Conservation (phyloP, 2,888 invertebrate species). For the Eristalinus aeneus region DNA sequence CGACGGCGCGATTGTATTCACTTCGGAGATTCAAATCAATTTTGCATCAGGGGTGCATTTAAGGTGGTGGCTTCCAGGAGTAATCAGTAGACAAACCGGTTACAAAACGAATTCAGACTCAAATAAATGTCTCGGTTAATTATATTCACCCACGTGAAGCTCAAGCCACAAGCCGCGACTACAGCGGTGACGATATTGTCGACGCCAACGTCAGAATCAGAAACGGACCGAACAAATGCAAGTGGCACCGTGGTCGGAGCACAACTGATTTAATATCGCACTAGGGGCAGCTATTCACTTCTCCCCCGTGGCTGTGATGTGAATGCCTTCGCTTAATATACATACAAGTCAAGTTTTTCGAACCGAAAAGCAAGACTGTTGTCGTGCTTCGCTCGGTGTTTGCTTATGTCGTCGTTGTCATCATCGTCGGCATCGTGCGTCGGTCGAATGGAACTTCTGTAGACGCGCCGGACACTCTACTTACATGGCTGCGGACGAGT, state of each 20-base stretch:
- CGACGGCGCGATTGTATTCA: not conserved
- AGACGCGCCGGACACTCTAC: not conserved
- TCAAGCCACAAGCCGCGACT: not conserved
- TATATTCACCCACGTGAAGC: not conserved
- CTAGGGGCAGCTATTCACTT: constrained; percentile 27
- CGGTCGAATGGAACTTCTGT: constrained; percentile 31
- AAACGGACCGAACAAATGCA: constrained; percentile 19
- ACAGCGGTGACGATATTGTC: not conserved
- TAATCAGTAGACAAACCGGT: constrained; percentile 39
- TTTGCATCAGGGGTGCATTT: constrained; percentile 4
- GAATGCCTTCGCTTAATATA: constrained; percentile 45
- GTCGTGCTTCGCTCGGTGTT: constrained; percentile 6
- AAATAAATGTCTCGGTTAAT: constrained; percentile 57
- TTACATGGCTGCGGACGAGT: constrained; percentile 21
- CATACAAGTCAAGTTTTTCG: constrained; percentile 59
- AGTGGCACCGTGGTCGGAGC: constrained; percentile 48
- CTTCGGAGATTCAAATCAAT: constrained; percentile 1
- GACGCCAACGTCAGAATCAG: not conserved
- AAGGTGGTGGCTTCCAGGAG: not conserved
- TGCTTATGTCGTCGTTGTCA: not conserved
- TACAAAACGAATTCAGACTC: constrained; percentile 26
- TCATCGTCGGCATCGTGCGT: not conserved
- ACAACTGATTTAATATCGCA: constrained; percentile 62
- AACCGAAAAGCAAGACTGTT: constrained; percentile 43
- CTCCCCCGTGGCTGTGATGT: constrained; percentile 41